These are phyloP conservation scores for Dorcus hopei DNA, from an alignment of 2,888 invertebrate genomes.

Conservation along the genomic window DNA sequence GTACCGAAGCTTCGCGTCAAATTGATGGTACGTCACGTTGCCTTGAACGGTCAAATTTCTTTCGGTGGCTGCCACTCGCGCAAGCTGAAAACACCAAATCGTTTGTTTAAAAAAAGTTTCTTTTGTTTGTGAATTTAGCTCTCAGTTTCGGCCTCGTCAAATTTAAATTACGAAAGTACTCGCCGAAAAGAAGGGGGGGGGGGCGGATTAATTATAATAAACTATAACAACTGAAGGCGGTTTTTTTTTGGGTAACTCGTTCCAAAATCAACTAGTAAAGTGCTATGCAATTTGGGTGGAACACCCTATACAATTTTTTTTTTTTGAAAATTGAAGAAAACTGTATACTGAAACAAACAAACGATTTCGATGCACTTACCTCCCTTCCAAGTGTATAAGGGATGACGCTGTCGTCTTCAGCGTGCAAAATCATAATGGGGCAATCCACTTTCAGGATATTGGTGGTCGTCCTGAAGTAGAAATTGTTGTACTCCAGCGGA, in stretches of 20 bases:
- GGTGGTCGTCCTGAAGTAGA: conserved; percentile 35
- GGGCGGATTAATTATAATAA: too few species aligned
- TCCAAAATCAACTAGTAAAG: too few species aligned
- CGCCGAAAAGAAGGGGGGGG: too few species aligned
- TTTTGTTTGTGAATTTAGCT: neutral
- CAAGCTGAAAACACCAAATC: conserved; percentile 25
- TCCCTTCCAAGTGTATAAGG: conserved; percentile 37
- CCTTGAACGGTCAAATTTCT: conserved; percentile 31
- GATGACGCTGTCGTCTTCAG: conserved; percentile 40
- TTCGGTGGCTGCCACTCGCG: conserved; percentile 26
- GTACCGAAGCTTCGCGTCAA: conserved; percentile 30
- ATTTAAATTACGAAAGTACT: neutral
- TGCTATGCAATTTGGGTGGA: too few species aligned
- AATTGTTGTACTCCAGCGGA: conserved; percentile 39
- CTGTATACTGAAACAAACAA: neutral
- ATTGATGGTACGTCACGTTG: conserved; percentile 31
- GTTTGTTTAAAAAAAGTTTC: neutral
- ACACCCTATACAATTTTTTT: too few species aligned
- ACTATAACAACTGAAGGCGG: too few species aligned
- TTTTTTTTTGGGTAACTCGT: too few species aligned
- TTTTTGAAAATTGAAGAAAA: neutral
- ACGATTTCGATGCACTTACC: conserved; percentile 23
- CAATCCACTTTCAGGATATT: conserved; percentile 38
- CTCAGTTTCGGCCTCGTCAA: neutral
- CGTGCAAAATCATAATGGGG: conserved; percentile 43